Base-by-base conservation (phyloP, 2,888 invertebrate genomes). In the Sminthurinus aureus region DNA sequence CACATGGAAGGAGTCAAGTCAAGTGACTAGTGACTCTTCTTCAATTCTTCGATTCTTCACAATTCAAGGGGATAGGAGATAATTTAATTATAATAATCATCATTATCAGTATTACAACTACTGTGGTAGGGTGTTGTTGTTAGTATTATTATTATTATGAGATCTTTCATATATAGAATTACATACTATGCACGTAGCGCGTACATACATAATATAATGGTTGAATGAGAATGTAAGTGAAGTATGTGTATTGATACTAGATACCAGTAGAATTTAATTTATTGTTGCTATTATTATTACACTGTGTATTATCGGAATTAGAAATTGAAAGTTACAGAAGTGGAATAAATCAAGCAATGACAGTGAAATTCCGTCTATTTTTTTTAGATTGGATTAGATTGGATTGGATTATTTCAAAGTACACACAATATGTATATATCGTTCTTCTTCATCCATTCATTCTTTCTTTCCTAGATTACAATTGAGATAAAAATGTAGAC, bases 61-160 rank as follows among this genome's bases (percentile, higher is more conserved):
- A n/a, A n/a, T n/a, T 76, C 76, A 76, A 76, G 76, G 76, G 76
- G 76, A 52, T 52, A 58, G 52, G 52, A 76, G 12, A 76, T 76
- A 76, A 76, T 76, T 76, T 76, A 76, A 76, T 76, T 76, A 76
- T 50, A 18, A 20, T 38, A 50, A 13, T 75, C 50, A 75, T 75
- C 50, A 38, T 75, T 75, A 75, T 75, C 50, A 38, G 50, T 75
- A 38, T 38, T 38, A 38, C 38, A 38, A 38, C 38, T 38, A 38
- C 38, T 38, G 38, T 38, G 38, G 38, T 38, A 38, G 38, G 3
- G 38, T 38, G 6, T 38, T 6, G n/a, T n/a, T n/a, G n/a, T n/a
- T n/a, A n/a, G n/a, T n/a, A n/a, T 9, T 58, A 58, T 58, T 58
- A 58, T 58, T 58, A 11, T 58, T 38, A 38, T 38, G 38, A 6